Evolutionary conservation across 2,113 vertebrate genomes (phyloP).

Genomic region (Thymallus thymallus): DNA sequence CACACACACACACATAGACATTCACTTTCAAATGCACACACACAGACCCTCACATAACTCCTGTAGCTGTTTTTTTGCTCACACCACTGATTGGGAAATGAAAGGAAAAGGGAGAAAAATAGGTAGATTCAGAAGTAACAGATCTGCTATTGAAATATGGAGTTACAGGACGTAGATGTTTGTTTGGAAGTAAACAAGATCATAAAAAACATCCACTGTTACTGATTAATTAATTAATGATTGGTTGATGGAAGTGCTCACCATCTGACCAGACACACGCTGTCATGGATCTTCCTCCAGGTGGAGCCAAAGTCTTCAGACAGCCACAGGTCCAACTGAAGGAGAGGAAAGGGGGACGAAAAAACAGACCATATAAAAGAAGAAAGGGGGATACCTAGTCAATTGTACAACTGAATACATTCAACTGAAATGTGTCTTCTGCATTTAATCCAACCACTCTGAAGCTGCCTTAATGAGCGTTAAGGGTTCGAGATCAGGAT

Average conservation of each 20-base stretch:
- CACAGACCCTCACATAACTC: background rate
- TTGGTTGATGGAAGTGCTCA: constrained; percentile 60
- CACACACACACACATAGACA: constrained; percentile 3
- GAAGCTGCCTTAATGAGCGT: background rate
- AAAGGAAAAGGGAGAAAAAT: no score
- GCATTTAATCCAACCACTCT: no score
- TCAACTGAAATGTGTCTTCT: no score
- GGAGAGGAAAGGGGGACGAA: constrained; percentile 9
- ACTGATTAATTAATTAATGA: background rate
- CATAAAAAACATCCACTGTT: no score
- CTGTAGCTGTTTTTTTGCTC: no score
- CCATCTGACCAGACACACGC: constrained; percentile 90
- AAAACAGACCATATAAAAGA: background rate
- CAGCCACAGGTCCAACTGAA: constrained; percentile 77
- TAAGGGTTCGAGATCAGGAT: background rate
- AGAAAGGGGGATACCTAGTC: background rate
- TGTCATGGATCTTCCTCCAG: constrained; percentile 86
- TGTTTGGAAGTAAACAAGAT: no score
- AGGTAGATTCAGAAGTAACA: no score
- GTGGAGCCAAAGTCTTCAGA: constrained; percentile 86
- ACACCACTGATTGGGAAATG: no score
- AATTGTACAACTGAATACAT: no score
- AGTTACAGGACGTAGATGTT: no score
- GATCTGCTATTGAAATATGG: no score
- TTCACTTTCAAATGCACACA: background rate